These are phyloP conservation scores for Macrostomum lignano DNA, from an alignment of 1,140 invertebrate genomes.

Conservation along the genomic window DNA sequence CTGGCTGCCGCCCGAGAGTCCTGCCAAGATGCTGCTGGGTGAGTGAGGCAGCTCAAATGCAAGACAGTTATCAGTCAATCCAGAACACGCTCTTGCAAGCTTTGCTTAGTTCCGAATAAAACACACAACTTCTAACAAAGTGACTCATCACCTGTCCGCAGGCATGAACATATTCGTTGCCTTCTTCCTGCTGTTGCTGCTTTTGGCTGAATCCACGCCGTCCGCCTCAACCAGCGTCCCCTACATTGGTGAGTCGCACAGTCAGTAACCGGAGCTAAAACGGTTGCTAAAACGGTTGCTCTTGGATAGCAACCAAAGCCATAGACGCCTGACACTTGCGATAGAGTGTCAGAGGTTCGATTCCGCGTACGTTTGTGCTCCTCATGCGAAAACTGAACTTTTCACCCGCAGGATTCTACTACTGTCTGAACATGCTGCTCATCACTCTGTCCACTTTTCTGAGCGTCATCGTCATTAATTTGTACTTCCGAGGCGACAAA, in stretches of 20 bases:
- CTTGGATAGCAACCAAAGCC: no score
- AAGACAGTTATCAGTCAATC: no score
- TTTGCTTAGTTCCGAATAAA: no score
- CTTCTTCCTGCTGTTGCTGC: conserved; percentile 19
- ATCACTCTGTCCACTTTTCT: conserved; percentile 12
- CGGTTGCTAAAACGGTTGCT: no score
- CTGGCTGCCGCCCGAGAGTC: conserved; percentile 11
- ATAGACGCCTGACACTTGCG: no score
- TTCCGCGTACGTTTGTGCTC: no score
- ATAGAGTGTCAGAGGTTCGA: no score
- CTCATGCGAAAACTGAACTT: no score
- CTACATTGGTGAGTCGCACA: conserved; percentile 1
- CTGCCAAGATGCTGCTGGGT: conserved; percentile 10
- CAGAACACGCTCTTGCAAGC: no score
- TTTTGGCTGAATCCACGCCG: conserved; percentile 14
- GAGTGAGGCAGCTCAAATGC: no score
- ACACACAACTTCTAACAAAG: background rate
- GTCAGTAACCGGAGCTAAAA: background rate
- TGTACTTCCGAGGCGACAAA: conserved; percentile 10
- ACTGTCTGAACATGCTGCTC: conserved; percentile 12
- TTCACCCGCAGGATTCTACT: conserved; percentile 10
- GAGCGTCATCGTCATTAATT: conserved; percentile 11
- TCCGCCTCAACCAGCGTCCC: conserved; percentile 2
- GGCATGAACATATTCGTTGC: conserved; percentile 28
- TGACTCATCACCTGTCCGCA: conserved; percentile 5